Evolutionary conservation across 1,140 invertebrate genomes (phyloP), one percentile per base, ranked within the genome.

Genomic region (Caenorhabditis tropicalis): DNA sequence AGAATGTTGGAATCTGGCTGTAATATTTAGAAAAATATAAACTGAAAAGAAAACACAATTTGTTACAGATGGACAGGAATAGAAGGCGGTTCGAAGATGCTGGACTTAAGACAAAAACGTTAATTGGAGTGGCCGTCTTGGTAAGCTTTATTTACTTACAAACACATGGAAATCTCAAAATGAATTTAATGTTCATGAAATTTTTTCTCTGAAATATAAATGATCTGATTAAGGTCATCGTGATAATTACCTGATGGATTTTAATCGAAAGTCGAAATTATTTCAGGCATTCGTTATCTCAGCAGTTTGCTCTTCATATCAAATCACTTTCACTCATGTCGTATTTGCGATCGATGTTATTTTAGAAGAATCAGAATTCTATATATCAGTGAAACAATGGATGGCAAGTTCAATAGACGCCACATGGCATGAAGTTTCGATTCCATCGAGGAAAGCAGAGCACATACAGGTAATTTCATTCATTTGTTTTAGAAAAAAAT

Each of bases 291-390:
- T 74, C 15, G n/a, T 74, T 9, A 10, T 74, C 36, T 43, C 65
- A 21, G 43, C 24, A n/a, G 43, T 74, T n/a, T 74, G 65, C 65
- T 74, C 65, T 9, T 74, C 65, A 6, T 46, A 74, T n/a, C 36
- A 46, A 7, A 74, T 74, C 65, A 74, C 65, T 21, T 39, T 74
- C 36, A 74, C 36, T 12, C 65, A 74, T 43, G 65, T 74, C 12
- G n/a, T 81, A 15, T 81, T 48, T 10, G 53, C 48, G 19, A 81
- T 81, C 27, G 79, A 81, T n/a, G 46, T 81, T 7, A 81, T 51
- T 56, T 48, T 83, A 5, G 58, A 84, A 49, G 84, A 80, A n/a
- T 83, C 82, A 0, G 56, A 39, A 19, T 60, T 60, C 10, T 80
- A 60, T 16, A 82, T 19, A 80, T 58, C 51, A 10, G 19, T 43